Base-by-base conservation (phyloP, 2,797 vertebrate genomes). In the Notolabrus celidotus region DNA sequence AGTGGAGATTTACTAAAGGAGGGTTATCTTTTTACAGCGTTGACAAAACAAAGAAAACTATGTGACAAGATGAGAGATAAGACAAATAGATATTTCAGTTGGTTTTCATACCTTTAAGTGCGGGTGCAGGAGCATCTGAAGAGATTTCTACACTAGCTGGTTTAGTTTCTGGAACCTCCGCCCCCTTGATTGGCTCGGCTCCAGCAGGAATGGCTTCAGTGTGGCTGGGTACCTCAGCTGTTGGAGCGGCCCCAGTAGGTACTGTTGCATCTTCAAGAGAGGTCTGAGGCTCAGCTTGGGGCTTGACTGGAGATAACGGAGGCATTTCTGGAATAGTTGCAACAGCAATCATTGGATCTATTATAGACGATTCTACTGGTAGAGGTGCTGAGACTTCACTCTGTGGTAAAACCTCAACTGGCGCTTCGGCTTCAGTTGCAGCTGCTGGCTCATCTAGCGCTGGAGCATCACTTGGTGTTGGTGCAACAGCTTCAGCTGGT, bases 251-350 rank as follows among this genome's bases (percentile, higher is more conserved):
- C 4, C 27, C 50, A 29, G 54, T 7, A 31, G 47, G 16, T 22
- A 76, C 63, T 10, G 72, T 22, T 61, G 1, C 29, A 17, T 70
- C 71, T 52, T 82, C 66, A 31, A 29, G 49, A 43, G 38, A 55
- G 65, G 79, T 56, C 57, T 77, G 64, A 52, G 67, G 52, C n/a
- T 75, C 46, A 31, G 29, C 20, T 54, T 50, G 54, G 23, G 14
- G 54, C 36, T 71, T 4, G 5, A 31, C 59, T 27, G 65, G n/a
- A 71, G 63, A 31, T 64, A 74, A 8, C 27, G 8, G 60, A 38
- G 67, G 71, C 81, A 93, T 59, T 47, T 75, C 71, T 70, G 92
- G 92, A 73, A 92, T 61, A 45, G 85, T 89, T 38, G 88, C 87
- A 63, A 51, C 66, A 61, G 92, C 90, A 46, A 92, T 84, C 33